These are phyloP conservation scores for Clusia tigrina DNA, from an alignment of 2,888 invertebrate species.

Conservation along the genomic window DNA sequence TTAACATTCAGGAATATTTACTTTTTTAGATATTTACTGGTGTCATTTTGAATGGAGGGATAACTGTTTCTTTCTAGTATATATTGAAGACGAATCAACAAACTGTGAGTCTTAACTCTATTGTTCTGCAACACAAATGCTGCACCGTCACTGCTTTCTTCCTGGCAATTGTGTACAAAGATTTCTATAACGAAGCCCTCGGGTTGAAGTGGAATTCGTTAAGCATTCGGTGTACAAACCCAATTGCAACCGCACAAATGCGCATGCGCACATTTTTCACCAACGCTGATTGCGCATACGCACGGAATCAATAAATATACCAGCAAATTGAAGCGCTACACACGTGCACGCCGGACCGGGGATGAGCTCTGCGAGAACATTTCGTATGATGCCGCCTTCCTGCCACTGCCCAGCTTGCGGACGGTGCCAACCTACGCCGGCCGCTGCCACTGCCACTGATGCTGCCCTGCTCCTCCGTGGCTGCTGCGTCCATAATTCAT, in stretches of 20 bases:
- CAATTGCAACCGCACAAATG: neutral
- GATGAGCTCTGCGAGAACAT: slow-evolving; percentile 17
- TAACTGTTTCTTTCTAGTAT: neutral
- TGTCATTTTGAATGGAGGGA: too few relatives aligned
- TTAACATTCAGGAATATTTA: too few relatives aligned
- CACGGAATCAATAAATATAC: slow-evolving; percentile 59
- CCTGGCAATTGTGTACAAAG: slow-evolving; percentile 3
- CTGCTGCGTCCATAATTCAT: slow-evolving; percentile 53
- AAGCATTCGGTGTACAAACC: neutral
- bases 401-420: slow-evolving; percentile 39
- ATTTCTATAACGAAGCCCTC: slow-evolving; percentile 30
- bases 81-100: too few relatives aligned
- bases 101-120: too few relatives aligned
- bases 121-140: too few relatives aligned
- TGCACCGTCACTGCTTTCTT: neutral
- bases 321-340: slow-evolving; percentile 38
- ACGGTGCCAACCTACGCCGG: neutral
- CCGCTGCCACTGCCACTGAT: slow-evolving; percentile 9
- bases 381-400: slow-evolving; percentile 1
- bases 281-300: slow-evolving; percentile 55
- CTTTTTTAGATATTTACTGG: too few relatives aligned
- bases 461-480: neutral
- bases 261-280: slow-evolving; percentile 19
- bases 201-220: slow-evolving; percentile 16
- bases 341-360: slow-evolving; percentile 24